Percentiles rank a stretch among this genome's conserved stretches.
phyloP scores from a whole-genome alignment of 2,797 vertebrate species.

The Pristis pectinata region DNA sequence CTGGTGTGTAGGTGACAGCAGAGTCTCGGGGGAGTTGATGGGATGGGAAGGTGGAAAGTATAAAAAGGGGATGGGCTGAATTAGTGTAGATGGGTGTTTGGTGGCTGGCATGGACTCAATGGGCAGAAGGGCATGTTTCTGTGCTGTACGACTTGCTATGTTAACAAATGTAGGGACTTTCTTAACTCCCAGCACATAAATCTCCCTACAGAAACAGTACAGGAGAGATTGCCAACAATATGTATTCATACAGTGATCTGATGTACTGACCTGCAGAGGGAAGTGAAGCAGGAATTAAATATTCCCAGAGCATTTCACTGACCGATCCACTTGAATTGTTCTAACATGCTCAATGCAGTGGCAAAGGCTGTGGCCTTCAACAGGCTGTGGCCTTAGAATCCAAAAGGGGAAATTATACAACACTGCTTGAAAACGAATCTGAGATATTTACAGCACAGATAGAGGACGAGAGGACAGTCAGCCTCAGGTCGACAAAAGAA shows the following conservation, averaged over 20 bases:
- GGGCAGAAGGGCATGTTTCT: too few relatives aligned
- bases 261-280: neutral
- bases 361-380: neutral
- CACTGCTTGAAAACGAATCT: neutral
- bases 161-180: neutral
- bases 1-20: too few relatives aligned
- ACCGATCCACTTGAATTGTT: neutral
- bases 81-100: too few relatives aligned
- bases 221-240: neutral
- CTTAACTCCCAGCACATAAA: neutral
- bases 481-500: too few relatives aligned
- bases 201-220: neutral
- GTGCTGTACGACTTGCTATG: too few relatives aligned
- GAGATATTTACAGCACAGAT: too few relatives aligned
- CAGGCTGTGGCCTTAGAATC: neutral
- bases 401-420: neutral
- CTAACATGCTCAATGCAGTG: neutral
- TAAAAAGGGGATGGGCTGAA: too few relatives aligned
- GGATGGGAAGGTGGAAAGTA: too few relatives aligned
- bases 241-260: neutral
- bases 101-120: too few relatives aligned
- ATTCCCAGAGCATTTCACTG: neutral
- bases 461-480: too few relatives aligned
- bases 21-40: too few relatives aligned
- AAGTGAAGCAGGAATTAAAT: neutral